phyloP scores from a whole-genome alignment of 2,113 vertebrate species.

The Clupea harengus region DNA sequence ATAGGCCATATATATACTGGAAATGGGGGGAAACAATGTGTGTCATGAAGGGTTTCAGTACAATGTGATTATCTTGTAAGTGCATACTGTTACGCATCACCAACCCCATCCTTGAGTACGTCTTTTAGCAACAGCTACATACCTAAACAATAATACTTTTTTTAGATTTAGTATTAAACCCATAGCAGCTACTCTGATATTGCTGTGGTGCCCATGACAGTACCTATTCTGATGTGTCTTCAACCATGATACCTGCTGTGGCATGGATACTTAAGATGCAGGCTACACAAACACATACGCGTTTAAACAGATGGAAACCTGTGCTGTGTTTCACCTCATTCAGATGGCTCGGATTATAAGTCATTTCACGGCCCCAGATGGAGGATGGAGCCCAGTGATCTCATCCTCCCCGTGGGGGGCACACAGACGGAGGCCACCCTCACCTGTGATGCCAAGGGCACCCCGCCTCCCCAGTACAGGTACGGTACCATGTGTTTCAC shows the following conservation, averaged over 20 bases:
- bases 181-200: no score
- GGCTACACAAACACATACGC: background rate
- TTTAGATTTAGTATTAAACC: no score
- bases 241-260: background rate
- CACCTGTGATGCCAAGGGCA: conserved; percentile 71
- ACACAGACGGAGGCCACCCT: conserved; percentile 73
- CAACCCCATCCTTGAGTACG: no score
- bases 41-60: no score
- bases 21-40: no score
- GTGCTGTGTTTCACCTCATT: background rate
- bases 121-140: no score
- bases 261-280: background rate
- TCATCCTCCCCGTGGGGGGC: conserved; percentile 70
- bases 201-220: no score
- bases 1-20: background rate
- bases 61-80: no score
- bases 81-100: no score
- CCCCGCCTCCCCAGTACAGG: conserved; percentile 71
- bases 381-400: conserved; percentile 75
- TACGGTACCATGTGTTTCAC: conserved; percentile 18
- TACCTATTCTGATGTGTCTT: no score
- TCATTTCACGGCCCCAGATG: conserved; percentile 71
- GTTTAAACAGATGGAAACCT: background rate
- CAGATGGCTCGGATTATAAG: conserved; percentile 71
- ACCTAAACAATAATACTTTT: no score